Base-by-base conservation (phyloP, 2,888 invertebrate species). In the Callyntrura guangdongensis region DNA sequence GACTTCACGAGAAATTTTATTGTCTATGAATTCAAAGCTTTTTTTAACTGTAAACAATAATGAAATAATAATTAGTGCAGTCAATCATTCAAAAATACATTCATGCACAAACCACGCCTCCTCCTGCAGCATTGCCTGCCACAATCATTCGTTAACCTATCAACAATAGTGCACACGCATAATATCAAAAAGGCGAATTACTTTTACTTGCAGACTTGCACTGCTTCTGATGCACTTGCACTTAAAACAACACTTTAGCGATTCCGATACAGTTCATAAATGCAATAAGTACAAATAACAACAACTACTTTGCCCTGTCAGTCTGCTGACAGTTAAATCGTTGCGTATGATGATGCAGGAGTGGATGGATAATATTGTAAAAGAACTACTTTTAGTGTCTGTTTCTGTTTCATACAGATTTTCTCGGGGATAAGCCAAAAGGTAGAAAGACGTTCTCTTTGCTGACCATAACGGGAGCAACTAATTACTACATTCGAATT, bases 361-460 rank as follows among this genome's bases (percentile, higher is more conserved):
- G 36, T n/a, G n/a, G n/a, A n/a, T n/a, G n/a, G n/a, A n/a, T n/a
- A 4, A 53, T 3, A 53, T 2, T 53, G n/a, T 14, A 53, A 53
- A 53, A 53, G 36, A 6, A 6, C 36, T 36, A 36, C 36, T 36
- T 36, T 36, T 36, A 6, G 36, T 69, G 9, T 77, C 12, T 11
- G 22, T 8, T 25, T 45, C 47, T 49, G 9, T 74, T 49, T 49
- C 53, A 3, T 36, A 61, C 81, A 81, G 20, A 59, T 45, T 81
- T 81, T 81, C 81, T 81, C 59, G 61, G 81, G 81, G 61, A 36
- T 81, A 61, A 81, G 61, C 81, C 81, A 61, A 81, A 25, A 81
- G 81, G 20, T 36, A 79, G 20, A 49, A 22, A 49, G 20, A 11
- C 14, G 47, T 25, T 20, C 49, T 47, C 20, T 22, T 0, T n/a